A percentile compares a stretch with the other conserved stretches of the same genome.
Conservation (phyloP, 2,797 vertebrate species). For the Acrocephalus scirpaceus region DNA sequence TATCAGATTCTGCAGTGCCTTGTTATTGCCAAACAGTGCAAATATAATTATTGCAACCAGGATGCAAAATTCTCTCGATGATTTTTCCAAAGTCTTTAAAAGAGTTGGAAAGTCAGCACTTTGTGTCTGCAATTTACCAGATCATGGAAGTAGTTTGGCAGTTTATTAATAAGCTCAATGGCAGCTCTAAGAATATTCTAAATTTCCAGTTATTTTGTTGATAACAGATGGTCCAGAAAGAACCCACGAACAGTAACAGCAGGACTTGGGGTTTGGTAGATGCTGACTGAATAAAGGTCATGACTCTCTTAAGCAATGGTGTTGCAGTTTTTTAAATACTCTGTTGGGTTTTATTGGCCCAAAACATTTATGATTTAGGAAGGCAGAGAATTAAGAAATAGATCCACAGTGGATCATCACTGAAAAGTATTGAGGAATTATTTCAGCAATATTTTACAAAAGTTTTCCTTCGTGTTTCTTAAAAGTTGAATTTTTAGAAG, state of each 20-base stretch:
- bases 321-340: background rate
- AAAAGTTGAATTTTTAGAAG: background rate
- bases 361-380: background rate
- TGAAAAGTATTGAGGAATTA: background rate
- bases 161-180: background rate
- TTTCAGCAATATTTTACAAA: background rate
- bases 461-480: background rate
- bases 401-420: background rate
- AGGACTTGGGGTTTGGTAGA: slow-evolving; percentile 31
- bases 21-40: background rate
- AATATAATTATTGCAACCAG: background rate
- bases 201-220: background rate
- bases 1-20: background rate
- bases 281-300: slow-evolving; percentile 36
- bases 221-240: slow-evolving; percentile 55
- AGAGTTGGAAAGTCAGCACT: background rate
- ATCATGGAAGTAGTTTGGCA: background rate
- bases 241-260: slow-evolving; percentile 29
- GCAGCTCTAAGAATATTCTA: background rate
- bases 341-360: background rate
- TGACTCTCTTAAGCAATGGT: slow-evolving; percentile 29
- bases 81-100: background rate
- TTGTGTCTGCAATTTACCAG: background rate
- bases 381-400: background rate
- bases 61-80: background rate